Conservation (phyloP, 2,888 invertebrate species). For the Phortica magna region DNA sequence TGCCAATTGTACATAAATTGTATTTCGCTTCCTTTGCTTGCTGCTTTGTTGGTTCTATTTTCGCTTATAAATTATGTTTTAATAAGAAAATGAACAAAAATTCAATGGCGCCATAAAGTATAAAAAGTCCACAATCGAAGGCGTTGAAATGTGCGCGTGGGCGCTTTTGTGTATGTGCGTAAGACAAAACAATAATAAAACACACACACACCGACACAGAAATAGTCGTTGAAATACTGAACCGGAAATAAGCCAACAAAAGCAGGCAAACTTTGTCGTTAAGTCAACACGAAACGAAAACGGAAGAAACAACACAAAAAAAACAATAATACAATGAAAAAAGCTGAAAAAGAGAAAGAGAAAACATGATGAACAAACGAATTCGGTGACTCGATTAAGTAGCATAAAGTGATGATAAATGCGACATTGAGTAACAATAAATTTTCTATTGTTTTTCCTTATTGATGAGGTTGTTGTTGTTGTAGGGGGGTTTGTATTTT, state of each 20-base stretch:
- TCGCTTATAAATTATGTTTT: slow-evolving; percentile 69
- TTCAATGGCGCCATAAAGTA: slow-evolving; percentile 72
- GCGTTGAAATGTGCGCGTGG: slow-evolving; percentile 35
- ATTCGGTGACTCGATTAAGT: slow-evolving; percentile 67
- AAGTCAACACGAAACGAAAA: not conserved
- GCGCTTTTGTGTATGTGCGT: slow-evolving; percentile 41
- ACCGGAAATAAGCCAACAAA: slow-evolving; percentile 52
- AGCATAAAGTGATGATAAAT: slow-evolving; percentile 73
- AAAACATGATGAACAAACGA: slow-evolving; percentile 39
- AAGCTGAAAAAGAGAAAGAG: not conserved
- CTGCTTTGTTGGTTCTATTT: not conserved
- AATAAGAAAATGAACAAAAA: slow-evolving; percentile 70
- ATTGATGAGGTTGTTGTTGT: slow-evolving; percentile 33
- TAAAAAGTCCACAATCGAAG: slow-evolving; percentile 49
- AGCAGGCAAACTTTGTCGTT: slow-evolving; percentile 11
- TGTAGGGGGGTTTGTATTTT: slow-evolving; percentile 29
- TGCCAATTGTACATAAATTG: slow-evolving; percentile 25
- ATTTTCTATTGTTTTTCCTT: slow-evolving; percentile 58
- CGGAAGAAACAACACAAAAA: not conserved
- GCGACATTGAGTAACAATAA: slow-evolving; percentile 73
- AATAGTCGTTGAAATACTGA: slow-evolving; percentile 44
- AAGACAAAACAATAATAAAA: slow-evolving; percentile 62
- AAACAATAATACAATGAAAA: not conserved
- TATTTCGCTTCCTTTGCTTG: not conserved
- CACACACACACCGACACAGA: slow-evolving; percentile 61